phyloP scores from a whole-genome alignment of 2,113 vertebrate species.

The Aythya baeri region DNA sequence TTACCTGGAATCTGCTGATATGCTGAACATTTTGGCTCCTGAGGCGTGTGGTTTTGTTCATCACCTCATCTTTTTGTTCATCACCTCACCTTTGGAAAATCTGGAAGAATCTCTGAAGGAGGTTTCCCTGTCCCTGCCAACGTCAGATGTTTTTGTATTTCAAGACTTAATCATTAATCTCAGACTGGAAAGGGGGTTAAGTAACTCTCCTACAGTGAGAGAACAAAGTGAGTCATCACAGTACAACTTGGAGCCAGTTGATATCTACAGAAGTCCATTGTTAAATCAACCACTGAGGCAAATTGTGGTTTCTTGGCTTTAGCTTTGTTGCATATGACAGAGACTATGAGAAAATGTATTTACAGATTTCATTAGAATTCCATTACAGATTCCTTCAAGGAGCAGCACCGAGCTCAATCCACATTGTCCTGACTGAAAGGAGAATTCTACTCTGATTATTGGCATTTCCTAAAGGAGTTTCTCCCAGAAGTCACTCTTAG shows the following conservation, averaged over 20 bases:
- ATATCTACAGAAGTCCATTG: background rate
- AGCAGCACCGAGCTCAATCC: background rate
- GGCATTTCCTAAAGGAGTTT: background rate
- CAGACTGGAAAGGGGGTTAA: background rate
- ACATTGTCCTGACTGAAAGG: background rate
- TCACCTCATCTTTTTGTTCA: background rate
- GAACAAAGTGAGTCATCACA: background rate
- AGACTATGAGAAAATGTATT: background rate
- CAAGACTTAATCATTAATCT: background rate
- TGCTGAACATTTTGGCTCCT: background rate
- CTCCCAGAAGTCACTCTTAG: background rate
- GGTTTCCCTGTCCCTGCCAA: background rate
- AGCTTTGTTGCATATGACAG: background rate
- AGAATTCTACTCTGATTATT: background rate
- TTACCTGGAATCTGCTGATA: background rate
- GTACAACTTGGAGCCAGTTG: background rate
- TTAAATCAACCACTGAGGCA: background rate
- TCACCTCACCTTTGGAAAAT: background rate
- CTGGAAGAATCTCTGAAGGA: background rate
- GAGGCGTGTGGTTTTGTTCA: background rate
- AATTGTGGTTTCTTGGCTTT: background rate
- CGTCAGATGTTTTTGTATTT: background rate
- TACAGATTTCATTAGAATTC: background rate
- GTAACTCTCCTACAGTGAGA: background rate
- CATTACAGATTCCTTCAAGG: background rate